Conservation (phyloP, 37 sponge, comb jelly and placozoan genomes). For the Bolinopsis microptera region DNA sequence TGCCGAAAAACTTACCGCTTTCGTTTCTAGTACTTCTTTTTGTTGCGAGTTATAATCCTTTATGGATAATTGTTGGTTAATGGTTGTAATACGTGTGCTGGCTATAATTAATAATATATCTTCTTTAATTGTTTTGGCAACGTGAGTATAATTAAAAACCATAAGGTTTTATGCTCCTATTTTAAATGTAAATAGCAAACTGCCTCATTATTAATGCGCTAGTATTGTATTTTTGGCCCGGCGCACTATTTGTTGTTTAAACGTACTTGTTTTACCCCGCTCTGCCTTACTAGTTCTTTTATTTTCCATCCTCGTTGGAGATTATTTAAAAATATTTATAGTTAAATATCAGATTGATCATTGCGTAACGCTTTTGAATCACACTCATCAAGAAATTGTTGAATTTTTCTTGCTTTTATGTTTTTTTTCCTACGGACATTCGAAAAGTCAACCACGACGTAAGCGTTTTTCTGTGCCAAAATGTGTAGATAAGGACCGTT, state of each 20-base stretch:
- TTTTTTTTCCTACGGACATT: too few species aligned
- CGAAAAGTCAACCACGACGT: too few species aligned
- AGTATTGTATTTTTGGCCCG: neutral
- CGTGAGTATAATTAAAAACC: neutral
- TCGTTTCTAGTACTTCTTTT: neutral
- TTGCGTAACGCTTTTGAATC: slow-evolving; percentile 5
- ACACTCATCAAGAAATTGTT: neutral
- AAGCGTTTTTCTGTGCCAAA: too few species aligned
- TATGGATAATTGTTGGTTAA: neutral
- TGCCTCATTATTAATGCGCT: neutral
- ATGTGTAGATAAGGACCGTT: too few species aligned
- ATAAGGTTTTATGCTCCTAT: neutral
- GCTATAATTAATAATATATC: neutral
- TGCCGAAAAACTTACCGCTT: too few species aligned
- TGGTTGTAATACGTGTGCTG: neutral
- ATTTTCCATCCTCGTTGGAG: slow-evolving; percentile 4
- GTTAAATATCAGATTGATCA: slow-evolving; percentile 43
- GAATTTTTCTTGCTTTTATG: neutral
- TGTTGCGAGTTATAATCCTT: neutral
- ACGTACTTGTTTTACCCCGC: neutral
- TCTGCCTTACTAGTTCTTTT: slow-evolving; percentile 6
- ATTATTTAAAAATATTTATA: slow-evolving; percentile 16
- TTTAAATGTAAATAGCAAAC: neutral
- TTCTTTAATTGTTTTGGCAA: neutral
- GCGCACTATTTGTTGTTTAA: neutral